A percentile compares a stretch with the other conserved stretches of the same genome.
Evolutionary conservation across 1,140 invertebrate species (phyloP).

Genomic region (Proctacanthus coquilletti): DNA sequence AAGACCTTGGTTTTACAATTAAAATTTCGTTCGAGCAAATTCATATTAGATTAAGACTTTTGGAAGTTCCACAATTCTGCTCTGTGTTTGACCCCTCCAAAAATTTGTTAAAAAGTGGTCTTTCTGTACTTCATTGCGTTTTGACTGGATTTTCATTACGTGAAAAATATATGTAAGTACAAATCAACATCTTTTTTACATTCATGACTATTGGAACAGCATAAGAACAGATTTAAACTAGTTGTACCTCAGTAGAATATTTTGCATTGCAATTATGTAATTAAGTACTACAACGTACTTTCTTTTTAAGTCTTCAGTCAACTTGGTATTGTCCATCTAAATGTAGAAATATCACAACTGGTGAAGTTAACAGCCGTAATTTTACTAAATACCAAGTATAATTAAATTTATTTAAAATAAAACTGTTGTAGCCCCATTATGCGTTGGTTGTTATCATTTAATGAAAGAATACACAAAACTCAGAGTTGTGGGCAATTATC

Average conservation of each 20-base stretch:
- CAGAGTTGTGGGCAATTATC: background rate
- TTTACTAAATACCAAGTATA: background rate
- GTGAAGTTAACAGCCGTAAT: background rate
- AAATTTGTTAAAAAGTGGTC: background rate
- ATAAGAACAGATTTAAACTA: background rate
- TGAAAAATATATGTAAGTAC: conserved; percentile 1
- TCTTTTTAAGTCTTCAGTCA: background rate
- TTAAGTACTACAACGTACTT: background rate
- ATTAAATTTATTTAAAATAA: background rate
- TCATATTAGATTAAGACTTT: too few relatives aligned
- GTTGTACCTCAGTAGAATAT: too few relatives aligned
- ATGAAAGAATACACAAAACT: background rate
- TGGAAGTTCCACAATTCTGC: too few relatives aligned
- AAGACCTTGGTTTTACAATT: too few relatives aligned
- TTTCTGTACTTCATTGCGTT: background rate
- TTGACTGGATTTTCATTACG: background rate
- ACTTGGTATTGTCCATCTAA: background rate
- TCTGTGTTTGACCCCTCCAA: background rate
- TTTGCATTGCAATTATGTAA: too few relatives aligned
- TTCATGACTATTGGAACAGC: background rate
- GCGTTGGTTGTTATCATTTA: background rate
- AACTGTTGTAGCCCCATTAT: background rate
- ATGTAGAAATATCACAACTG: background rate
- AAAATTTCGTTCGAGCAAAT: too few relatives aligned
- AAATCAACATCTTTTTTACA: background rate